These are phyloP conservation scores for Thymelicus acteon DNA, from an alignment of 2,888 invertebrate genomes.

Conservation along the genomic window DNA sequence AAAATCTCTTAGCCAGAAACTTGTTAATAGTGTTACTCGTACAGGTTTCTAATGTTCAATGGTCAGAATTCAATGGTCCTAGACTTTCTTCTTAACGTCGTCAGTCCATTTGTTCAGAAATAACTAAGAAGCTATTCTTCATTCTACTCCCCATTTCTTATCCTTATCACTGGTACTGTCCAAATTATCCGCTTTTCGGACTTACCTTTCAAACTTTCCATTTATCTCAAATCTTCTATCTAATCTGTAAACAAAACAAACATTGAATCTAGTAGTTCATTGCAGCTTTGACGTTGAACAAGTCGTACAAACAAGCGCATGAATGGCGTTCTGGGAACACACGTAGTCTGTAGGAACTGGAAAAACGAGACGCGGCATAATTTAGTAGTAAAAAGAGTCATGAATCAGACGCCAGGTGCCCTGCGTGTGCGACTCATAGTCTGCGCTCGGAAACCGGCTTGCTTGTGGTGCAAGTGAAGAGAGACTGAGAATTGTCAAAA, in stretches of 20 bases:
- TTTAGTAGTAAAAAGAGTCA: conserved; percentile 51
- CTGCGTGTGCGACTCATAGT: conserved; percentile 48
- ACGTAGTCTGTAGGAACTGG: conserved; percentile 52
- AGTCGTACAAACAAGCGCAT: conserved; percentile 55
- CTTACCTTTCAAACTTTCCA: neutral
- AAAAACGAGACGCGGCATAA: conserved; percentile 55
- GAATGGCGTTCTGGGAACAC: conserved; percentile 65
- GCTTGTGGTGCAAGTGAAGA: conserved; percentile 25
- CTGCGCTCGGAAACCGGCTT: conserved; percentile 47
- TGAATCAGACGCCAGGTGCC: conserved; percentile 60
- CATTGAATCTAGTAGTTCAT: conserved; percentile 22
- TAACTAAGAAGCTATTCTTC: too few species aligned
- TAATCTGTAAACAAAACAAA: conserved; percentile 7
- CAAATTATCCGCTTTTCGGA: neutral
- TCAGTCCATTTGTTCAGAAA: too few species aligned
- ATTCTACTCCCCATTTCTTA: too few species aligned
- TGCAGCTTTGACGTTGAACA: conserved; percentile 27
- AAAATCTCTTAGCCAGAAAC: too few species aligned
- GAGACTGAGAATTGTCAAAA: too few species aligned
- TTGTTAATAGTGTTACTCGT: too few species aligned
- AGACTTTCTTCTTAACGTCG: too few species aligned
- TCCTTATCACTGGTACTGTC: neutral
- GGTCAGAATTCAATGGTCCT: too few species aligned
- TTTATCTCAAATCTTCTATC: conserved; percentile 1
- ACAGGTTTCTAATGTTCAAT: too few species aligned